Percentiles rank a stretch among this genome's conserved stretches.
Conservation (phyloP, 2,797 vertebrate genomes). For the Orestias chungarensis region DNA sequence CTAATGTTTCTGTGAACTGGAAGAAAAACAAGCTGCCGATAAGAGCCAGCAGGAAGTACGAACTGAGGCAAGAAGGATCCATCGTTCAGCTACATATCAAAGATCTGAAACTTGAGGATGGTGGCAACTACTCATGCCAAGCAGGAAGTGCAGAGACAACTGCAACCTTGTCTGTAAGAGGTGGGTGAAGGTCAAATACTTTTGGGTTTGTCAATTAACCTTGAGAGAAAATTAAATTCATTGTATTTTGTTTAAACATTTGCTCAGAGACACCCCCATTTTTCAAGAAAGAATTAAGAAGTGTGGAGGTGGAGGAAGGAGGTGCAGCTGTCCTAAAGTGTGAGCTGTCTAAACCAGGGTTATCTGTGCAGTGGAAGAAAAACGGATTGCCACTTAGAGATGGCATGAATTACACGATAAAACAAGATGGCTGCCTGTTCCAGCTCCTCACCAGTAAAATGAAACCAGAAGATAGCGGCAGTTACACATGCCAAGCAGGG, state of each 20-base stretch:
- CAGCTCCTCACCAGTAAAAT: constrained; percentile 81
- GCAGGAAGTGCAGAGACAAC: constrained; percentile 66
- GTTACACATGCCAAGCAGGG: constrained; percentile 79
- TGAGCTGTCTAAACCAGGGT: constrained; percentile 76
- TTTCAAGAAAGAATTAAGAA: constrained; percentile 77
- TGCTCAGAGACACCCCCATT: constrained; percentile 65
- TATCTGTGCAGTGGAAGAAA: constrained; percentile 78
- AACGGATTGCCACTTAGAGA: constrained; percentile 77
- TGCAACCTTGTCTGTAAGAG: constrained; percentile 69
- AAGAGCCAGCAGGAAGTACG: constrained; percentile 76
- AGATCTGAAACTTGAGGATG: constrained; percentile 80
- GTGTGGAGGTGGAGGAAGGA: constrained; percentile 53
- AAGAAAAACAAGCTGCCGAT: constrained; percentile 80
- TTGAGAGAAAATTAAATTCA: background rate
- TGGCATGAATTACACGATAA: constrained; percentile 79
- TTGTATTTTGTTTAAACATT: background rate
- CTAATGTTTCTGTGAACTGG: constrained; percentile 74
- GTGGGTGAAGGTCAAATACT: constrained; percentile 34
- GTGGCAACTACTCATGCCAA: constrained; percentile 83
- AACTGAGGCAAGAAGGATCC: constrained; percentile 61
- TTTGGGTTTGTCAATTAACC: background rate
- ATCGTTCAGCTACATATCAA: constrained; percentile 38
- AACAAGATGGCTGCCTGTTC: constrained; percentile 73
- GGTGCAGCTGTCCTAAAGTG: constrained; percentile 57
- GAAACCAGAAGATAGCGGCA: constrained; percentile 81